These are phyloP conservation scores for Koerneria pararmatus DNA, from an alignment of 2,888 invertebrate species.

Conservation along the genomic window DNA sequence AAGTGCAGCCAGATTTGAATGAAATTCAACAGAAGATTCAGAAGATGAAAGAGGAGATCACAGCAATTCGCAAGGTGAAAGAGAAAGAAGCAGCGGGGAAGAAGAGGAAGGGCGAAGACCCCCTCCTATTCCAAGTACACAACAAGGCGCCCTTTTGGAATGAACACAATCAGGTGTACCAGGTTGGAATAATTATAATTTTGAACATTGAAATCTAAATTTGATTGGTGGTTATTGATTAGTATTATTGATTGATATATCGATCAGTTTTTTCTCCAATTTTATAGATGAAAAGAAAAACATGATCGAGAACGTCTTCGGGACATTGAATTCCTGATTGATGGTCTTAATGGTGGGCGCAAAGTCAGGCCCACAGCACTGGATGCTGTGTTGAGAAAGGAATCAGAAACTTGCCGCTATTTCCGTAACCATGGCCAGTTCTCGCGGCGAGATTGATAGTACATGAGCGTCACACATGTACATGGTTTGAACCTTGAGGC, in stretches of 20 bases:
- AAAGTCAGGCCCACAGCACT: no score
- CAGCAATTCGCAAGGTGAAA: neutral
- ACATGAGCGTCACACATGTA: neutral
- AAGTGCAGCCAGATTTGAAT: neutral
- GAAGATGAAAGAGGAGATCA: conserved; percentile 7
- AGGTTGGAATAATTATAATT: conserved; percentile 67
- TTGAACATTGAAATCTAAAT: neutral
- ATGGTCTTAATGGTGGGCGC: no score
- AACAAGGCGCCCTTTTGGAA: conserved; percentile 99
- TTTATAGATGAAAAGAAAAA: neutral
- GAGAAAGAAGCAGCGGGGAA: neutral
- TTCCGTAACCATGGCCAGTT: no score
- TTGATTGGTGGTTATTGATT: neutral
- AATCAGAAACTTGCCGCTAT: no score
- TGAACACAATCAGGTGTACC: conserved; percentile 96
- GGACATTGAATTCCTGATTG: no score
- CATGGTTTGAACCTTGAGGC: neutral
- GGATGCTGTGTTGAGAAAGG: no score
- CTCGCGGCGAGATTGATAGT: no score
- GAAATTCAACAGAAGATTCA: conserved; percentile 13
- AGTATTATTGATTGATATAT: neutral
- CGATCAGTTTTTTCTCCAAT: neutral
- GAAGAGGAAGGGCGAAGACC: conserved; percentile 1
- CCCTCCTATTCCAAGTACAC: conserved; percentile 74
- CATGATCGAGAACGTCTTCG: neutral